Evolutionary conservation across 2,888 invertebrate species (phyloP).

Genomic region (Onthophagus sagittarius): DNA sequence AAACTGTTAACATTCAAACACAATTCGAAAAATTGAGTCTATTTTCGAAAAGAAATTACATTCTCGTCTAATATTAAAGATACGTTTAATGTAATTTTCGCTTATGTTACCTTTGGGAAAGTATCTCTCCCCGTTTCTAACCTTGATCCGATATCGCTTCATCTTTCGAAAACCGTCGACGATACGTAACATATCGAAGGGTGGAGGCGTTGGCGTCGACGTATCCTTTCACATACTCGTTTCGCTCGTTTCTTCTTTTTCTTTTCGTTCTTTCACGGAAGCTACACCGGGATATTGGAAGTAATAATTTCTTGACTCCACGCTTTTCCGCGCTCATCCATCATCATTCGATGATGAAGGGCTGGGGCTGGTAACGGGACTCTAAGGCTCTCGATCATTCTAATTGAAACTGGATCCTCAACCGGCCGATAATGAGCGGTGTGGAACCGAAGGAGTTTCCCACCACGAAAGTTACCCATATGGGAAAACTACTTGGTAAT

Average conservation of each 20-base stretch:
- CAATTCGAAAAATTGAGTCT: background rate
- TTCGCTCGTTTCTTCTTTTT: background rate
- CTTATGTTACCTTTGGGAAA: background rate
- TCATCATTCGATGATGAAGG: constrained; percentile 44
- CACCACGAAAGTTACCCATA: background rate
- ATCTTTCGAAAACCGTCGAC: background rate
- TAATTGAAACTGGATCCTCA: constrained; percentile 49
- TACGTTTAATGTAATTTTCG: background rate
- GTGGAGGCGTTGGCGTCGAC: background rate
- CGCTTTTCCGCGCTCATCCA: constrained; percentile 36
- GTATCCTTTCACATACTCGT: background rate
- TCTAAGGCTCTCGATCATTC: constrained; percentile 48
- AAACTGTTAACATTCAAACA: background rate
- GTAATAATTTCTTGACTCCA: constrained; percentile 26
- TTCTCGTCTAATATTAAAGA: background rate
- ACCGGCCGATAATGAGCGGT: constrained; percentile 41
- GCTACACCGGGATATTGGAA: constrained; percentile 3
- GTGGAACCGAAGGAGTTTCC: constrained; percentile 21
- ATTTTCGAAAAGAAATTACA: no score
- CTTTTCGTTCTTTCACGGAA: background rate
- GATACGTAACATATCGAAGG: background rate
- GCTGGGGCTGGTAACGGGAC: constrained; percentile 45
- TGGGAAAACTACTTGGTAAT: background rate
- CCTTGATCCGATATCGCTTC: background rate
- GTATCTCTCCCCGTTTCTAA: background rate